These are phyloP conservation scores for Xanthorhoe spadicearia DNA, from an alignment of 2,888 invertebrate species.

Conservation along the genomic window DNA sequence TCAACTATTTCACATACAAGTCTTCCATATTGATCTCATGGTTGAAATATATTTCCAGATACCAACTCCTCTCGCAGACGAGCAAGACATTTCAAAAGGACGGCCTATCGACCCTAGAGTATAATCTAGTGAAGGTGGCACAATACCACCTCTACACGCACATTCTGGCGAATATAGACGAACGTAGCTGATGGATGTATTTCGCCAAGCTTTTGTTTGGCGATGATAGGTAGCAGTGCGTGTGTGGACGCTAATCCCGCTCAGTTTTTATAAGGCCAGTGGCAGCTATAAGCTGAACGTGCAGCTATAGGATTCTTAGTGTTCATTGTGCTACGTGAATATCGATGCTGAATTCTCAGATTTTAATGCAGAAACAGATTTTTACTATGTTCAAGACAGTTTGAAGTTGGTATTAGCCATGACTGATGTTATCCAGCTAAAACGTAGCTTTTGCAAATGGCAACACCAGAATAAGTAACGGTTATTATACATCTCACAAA, in stretches of 20 bases:
- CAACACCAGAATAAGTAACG: too few relatives aligned
- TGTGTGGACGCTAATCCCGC: conserved; percentile 22
- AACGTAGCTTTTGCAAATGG: too few relatives aligned
- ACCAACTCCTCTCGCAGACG: conserved; percentile 93
- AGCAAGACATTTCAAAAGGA: conserved; percentile 93
- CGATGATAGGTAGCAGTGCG: conserved; percentile 67
- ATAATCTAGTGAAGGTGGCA: conserved; percentile 88
- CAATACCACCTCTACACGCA: conserved; percentile 92
- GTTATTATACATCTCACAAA: too few relatives aligned
- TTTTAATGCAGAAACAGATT: too few relatives aligned
- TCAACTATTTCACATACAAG: too few relatives aligned
- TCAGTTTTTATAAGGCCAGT: conserved; percentile 6
- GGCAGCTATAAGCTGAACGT: neutral
- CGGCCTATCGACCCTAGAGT: conserved; percentile 93
- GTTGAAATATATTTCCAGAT: conserved; percentile 83
- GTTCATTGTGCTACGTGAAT: neutral
- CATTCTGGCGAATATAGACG: conserved; percentile 90
- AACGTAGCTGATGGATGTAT: conserved; percentile 89
- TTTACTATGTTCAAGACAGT: too few relatives aligned
- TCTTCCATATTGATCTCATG: too few relatives aligned
- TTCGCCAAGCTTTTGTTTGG: conserved; percentile 83
- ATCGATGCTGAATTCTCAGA: too few relatives aligned
- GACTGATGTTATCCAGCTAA: too few relatives aligned
- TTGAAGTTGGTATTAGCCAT: too few relatives aligned
- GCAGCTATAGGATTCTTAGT: neutral